Percentiles rank a stretch among this genome's conserved stretches.
Conservation (phyloP, 2,888 invertebrate species). For the Dendrolimus houi region DNA sequence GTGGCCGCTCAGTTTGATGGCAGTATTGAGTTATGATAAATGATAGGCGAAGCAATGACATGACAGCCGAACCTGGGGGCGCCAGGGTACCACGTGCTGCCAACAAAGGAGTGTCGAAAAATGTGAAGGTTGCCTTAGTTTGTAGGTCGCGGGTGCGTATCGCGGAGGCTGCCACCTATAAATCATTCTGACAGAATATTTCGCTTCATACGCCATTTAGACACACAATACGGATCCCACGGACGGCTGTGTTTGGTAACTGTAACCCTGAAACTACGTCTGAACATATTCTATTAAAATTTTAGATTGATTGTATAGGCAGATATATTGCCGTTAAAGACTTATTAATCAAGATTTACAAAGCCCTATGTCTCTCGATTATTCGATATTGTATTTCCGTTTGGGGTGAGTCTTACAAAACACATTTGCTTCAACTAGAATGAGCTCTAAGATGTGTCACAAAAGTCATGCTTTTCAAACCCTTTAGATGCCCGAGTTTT, state of each 20-base stretch:
- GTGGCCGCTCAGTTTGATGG: constrained; percentile 38
- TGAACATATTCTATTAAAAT: background rate
- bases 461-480: too few species aligned
- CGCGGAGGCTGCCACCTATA: constrained; percentile 57
- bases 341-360: too few species aligned
- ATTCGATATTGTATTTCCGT: too few species aligned
- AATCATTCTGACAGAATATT: constrained; percentile 67
- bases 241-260: constrained; percentile 5
- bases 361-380: too few species aligned
- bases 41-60: constrained; percentile 59
- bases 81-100: constrained; percentile 57
- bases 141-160: constrained; percentile 67
- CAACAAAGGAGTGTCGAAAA: constrained; percentile 70
- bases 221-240: constrained; percentile 9
- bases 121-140: constrained; percentile 71
- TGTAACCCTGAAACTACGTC: constrained; percentile 6
- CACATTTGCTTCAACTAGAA: too few species aligned
- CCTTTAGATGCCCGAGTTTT: too few species aligned
- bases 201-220: constrained; percentile 43
- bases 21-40: constrained; percentile 73
- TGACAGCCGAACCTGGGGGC: constrained; percentile 68
- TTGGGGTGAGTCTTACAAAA: too few species aligned
- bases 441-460: too few species aligned
- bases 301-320: background rate
- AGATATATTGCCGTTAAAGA: too few species aligned